These are phyloP conservation scores for Lophochroa leadbeateri DNA, from an alignment of 2,113 vertebrate genomes.

Conservation along the genomic window DNA sequence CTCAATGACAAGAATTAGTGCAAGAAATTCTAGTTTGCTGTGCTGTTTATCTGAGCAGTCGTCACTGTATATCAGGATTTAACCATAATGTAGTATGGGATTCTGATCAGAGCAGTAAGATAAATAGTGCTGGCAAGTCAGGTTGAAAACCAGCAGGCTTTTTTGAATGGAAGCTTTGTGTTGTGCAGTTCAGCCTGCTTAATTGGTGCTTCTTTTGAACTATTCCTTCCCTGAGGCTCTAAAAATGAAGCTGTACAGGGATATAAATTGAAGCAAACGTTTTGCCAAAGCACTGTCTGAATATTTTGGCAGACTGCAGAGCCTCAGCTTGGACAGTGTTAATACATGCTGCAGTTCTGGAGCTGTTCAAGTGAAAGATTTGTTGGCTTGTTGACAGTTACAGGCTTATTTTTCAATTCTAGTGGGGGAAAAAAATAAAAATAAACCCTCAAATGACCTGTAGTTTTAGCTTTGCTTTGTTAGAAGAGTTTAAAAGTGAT, in stretches of 20 bases:
- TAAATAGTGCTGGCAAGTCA: not conserved
- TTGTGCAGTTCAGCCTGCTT: not conserved
- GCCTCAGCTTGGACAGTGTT: not conserved
- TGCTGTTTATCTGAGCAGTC: not conserved
- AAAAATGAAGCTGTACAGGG: not conserved
- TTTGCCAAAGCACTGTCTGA: not conserved
- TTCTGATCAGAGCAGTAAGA: not conserved
- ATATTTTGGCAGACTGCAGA: not conserved
- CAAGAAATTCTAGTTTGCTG: not conserved
- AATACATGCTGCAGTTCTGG: not conserved
- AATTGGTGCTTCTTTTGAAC: not conserved
- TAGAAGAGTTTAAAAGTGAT: not conserved
- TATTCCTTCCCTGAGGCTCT: not conserved
- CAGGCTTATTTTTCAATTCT: not conserved
- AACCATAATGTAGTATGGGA: not conserved
- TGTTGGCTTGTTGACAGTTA: not conserved
- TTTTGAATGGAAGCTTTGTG: conserved; percentile 28
- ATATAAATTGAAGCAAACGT: not conserved
- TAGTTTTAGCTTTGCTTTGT: not conserved
- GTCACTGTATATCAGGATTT: not conserved
- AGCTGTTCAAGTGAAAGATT: not conserved
- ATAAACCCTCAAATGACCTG: not conserved
- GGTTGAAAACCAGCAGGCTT: not conserved
- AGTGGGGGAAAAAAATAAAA: not conserved
- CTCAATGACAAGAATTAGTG: not conserved